Percentiles rank a stretch among this genome's conserved stretches.
Evolutionary conservation across 2,888 invertebrate species (phyloP).

Genomic region (Uloborus plumipes): DNA sequence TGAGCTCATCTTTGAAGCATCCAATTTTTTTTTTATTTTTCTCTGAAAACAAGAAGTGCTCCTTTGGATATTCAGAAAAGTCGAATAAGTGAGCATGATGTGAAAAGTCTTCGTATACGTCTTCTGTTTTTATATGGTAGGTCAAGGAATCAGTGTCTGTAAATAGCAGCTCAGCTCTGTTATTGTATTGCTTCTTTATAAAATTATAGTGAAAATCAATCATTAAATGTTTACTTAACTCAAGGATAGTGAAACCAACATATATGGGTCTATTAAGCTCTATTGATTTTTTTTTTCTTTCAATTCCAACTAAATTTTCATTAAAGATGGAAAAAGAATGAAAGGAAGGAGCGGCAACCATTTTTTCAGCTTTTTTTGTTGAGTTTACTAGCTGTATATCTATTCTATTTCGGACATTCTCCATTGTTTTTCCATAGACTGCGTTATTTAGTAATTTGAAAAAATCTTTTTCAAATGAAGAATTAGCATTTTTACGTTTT

Average conservation of each 20-base stretch:
- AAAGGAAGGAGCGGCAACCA: too few relatives aligned
- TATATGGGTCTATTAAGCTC: constrained; percentile 66
- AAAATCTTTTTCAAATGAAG: constrained; percentile 6
- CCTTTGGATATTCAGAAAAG: background rate
- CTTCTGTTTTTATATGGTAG: background rate
- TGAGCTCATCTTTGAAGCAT: constrained; percentile 20
- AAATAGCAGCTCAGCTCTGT: constrained; percentile 66
- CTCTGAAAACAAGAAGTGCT: background rate
- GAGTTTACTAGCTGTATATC: background rate
- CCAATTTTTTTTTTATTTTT: background rate
- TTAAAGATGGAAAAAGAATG: too few relatives aligned
- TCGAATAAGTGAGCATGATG: background rate
- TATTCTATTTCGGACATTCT: constrained; percentile 11
- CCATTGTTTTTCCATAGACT: constrained; percentile 18
- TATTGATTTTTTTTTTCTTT: constrained; percentile 11
- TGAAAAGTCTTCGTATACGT: constrained; percentile 1
- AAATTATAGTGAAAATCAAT: constrained; percentile 63
- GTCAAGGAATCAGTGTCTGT: constrained; percentile 68
- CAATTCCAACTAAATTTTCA: background rate
- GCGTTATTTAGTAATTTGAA: constrained; percentile 17
- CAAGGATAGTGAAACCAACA: constrained; percentile 66
- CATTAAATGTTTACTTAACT: constrained; percentile 68
- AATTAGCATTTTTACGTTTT: constrained; percentile 1
- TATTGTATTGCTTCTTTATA: constrained; percentile 65
- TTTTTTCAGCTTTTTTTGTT: too few relatives aligned